Evolutionary conservation across 1,140 invertebrate genomes (phyloP).

Genomic region (Melipona quadrifasciata): DNA sequence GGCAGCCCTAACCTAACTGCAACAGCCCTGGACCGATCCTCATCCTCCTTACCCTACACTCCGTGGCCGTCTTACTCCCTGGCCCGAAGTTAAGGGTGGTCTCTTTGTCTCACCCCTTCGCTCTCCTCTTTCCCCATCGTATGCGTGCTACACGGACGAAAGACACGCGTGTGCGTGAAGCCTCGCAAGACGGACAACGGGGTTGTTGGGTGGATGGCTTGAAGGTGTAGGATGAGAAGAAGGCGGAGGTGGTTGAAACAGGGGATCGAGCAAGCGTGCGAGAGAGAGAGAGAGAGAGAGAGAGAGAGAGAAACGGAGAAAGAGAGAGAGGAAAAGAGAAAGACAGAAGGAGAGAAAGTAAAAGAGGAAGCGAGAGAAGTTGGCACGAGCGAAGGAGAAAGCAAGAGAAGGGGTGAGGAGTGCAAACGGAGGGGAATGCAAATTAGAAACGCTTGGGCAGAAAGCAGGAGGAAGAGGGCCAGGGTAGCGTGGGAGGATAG

Average conservation of each 20-base stretch:
- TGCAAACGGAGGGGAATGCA: constrained; percentile 80
- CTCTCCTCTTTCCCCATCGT: constrained; percentile 40
- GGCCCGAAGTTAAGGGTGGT: constrained; percentile 71
- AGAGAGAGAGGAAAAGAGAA: constrained; percentile 7
- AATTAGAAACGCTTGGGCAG: constrained; percentile 81
- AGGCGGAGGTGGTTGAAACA: constrained; percentile 60
- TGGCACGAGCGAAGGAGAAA: constrained; percentile 28
- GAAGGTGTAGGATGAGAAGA: constrained; percentile 54
- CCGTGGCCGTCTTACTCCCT: constrained; percentile 66
- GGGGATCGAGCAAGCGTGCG: constrained; percentile 35
- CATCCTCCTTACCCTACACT: constrained; percentile 54
- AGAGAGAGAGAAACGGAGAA: background rate
- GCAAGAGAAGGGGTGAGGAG: constrained; percentile 53
- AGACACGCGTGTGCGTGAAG: constrained; percentile 70
- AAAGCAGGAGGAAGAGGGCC: constrained; percentile 70
- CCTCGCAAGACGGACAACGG: constrained; percentile 78
- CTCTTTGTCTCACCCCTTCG: constrained; percentile 67
- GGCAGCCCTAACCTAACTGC: constrained; percentile 68
- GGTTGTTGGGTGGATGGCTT: constrained; percentile 68
- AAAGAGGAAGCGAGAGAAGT: constrained; percentile 47
- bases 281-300: constrained; percentile 2
- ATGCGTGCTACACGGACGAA: constrained; percentile 64
- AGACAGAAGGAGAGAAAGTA: constrained; percentile 19
- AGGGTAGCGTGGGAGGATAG: constrained; percentile 58
- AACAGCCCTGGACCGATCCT: constrained; percentile 66